These are phyloP conservation scores for Verasper variegatus DNA, from an alignment of 2,113 vertebrate genomes.

Conservation along the genomic window DNA sequence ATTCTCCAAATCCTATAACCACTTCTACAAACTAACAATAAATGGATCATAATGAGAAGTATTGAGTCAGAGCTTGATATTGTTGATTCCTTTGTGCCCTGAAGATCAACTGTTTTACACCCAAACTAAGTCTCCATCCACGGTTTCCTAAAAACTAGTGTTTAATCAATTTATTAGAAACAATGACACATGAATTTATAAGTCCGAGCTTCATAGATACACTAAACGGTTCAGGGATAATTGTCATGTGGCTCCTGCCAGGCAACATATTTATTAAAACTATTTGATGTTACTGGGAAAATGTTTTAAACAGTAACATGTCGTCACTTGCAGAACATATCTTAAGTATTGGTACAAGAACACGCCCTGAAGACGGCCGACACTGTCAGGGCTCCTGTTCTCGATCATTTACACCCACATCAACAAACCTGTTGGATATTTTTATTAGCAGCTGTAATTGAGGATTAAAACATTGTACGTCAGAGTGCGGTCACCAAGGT, in stretches of 20 bases:
- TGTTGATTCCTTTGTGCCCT: no score
- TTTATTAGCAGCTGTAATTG: constrained; percentile 1
- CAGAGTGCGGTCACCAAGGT: not conserved
- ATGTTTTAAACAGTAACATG: constrained; percentile 17
- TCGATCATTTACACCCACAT: constrained; percentile 9
- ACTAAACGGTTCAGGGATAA: no score
- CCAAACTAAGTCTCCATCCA: no score
- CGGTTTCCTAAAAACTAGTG: not conserved
- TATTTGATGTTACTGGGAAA: not conserved
- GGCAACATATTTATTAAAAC: not conserved
- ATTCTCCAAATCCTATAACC: no score
- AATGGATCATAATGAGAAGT: no score
- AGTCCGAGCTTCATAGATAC: no score
- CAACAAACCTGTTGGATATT: constrained; percentile 3
- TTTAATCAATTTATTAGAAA: no score
- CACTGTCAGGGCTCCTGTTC: not conserved
- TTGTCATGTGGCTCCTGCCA: not conserved
- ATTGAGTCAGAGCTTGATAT: no score
- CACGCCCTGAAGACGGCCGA: constrained; percentile 22
- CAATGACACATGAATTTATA: no score
- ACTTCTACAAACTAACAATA: no score
- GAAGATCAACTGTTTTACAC: no score
- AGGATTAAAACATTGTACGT: not conserved
- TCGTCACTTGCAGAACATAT: constrained; percentile 34
- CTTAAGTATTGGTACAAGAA: not conserved